A percentile compares a stretch with the other conserved stretches of the same genome.
Conservation (phyloP, 2,113 vertebrate species). For the Mormyrus iriodes region DNA sequence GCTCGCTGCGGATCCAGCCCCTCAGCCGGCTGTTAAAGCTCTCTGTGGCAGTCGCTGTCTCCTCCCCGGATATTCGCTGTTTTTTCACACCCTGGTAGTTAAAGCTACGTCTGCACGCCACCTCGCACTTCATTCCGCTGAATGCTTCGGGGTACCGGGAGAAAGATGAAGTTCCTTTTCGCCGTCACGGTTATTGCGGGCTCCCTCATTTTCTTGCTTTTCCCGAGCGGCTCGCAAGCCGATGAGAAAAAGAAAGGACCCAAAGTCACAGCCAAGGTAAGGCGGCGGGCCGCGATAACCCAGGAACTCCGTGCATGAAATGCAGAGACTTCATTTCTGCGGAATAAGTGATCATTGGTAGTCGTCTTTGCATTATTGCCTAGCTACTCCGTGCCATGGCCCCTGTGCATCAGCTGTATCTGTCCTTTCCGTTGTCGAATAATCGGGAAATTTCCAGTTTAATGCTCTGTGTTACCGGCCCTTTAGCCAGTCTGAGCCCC, state of each 20-base stretch:
- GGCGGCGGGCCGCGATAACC: not conserved
- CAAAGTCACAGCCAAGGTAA: constrained; percentile 88
- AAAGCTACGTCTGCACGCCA: constrained; percentile 20
- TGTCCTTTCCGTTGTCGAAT: not conserved
- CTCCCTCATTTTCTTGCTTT: constrained; percentile 69
- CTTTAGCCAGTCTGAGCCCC: not conserved
- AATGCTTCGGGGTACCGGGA: constrained; percentile 67
- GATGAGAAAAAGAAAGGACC: constrained; percentile 92
- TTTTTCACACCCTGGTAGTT: constrained; percentile 22
- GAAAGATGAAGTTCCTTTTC: constrained; percentile 77
- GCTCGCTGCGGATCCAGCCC: not conserved
- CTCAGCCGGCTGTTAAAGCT: not conserved
- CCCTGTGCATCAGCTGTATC: too few relatives aligned
- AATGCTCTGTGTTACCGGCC: not conserved
- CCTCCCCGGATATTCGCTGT: constrained; percentile 37
- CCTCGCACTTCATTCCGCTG: constrained; percentile 39
- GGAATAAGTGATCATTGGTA: not conserved
- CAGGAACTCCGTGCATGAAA: not conserved
- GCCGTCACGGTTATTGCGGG: constrained; percentile 71
- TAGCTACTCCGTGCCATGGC: not conserved
- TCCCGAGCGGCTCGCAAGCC: constrained; percentile 72
- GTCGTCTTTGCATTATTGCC: not conserved
- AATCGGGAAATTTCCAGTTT: not conserved
- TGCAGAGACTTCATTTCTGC: not conserved
- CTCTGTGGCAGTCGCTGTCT: constrained; percentile 21